Base-by-base conservation (phyloP, 2,113 vertebrate genomes). In the Cyprinodon tularosa region DNA sequence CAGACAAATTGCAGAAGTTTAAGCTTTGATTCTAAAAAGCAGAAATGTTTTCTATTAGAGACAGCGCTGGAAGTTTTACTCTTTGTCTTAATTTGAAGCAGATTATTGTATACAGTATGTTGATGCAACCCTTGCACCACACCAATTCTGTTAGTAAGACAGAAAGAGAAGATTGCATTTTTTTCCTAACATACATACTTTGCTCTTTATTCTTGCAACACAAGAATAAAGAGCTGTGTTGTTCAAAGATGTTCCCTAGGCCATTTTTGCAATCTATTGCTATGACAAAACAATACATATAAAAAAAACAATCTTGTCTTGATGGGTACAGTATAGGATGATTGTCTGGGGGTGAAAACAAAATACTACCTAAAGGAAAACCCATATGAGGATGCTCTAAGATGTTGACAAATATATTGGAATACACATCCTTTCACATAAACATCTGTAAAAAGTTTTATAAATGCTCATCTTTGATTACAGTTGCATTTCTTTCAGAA, bases 211-310 rank as follows among this genome's bases (percentile, higher is more conserved):
- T 38, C 68, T 60, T 77, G 45, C 70, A 74, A 62, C 53, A 77
- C 42, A 61, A 53, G 7, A 72, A 53, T 57, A 60, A 75, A 79
- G 40, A 47, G 22, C 64, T 66, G 42, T 53, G 57, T 80, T 84
- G 50, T 77, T 80, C n/a, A 50, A 50, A 29, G 53, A 75, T 53
- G 53, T 44, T 67, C 74, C 71, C 59, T 29, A 13, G 72, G 72
- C 69, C 76, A 36, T 66, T 81, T 74, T 48, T 76, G 40, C 59
- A 78, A 66, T 77, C 53, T 82, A 76, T 36, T 68, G 64, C 53
- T 53, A 40, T 80, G 68, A 62, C 75, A 82, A 74, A 15, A n/a
- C n/a, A 66, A 78, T 57, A 67, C 61, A 48, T 70, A 59, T 68
- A n/a, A 53, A 50, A 38, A 29, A 38, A 40, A 8, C 4, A 5